A percentile compares a stretch with the other conserved stretches of the same genome.
Evolutionary conservation across 1,140 invertebrate genomes (phyloP).

Genomic region (Drosophila nasuta): DNA sequence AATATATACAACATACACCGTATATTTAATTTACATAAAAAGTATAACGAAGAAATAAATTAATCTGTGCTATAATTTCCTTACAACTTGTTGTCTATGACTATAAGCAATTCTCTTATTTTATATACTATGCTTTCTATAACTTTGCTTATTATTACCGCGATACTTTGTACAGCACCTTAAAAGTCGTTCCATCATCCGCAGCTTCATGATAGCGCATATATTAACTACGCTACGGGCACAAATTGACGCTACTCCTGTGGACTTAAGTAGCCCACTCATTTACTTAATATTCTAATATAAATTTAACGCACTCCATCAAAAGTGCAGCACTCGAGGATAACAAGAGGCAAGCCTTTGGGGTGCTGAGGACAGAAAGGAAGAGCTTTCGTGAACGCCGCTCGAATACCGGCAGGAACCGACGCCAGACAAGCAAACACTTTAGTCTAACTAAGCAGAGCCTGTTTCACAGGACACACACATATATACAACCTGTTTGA

Average conservation of each 20-base stretch:
- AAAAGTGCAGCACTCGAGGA: conserved; percentile 51
- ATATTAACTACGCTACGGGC: conserved; percentile 26
- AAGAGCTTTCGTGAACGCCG: conserved; percentile 4
- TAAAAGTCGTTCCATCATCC: conserved; percentile 45
- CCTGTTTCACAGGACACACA: conserved; percentile 26
- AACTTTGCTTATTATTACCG: neutral
- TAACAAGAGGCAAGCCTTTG: conserved; percentile 5
- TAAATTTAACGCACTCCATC: conserved; percentile 74
- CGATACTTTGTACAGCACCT: neutral
- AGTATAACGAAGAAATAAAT: too few relatives aligned
- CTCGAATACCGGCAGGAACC: conserved; percentile 39
- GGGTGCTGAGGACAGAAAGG: conserved; percentile 7
- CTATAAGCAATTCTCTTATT: too few relatives aligned
- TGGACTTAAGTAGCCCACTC: conserved; percentile 56
- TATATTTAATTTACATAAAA: too few relatives aligned
- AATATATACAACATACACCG: too few relatives aligned
- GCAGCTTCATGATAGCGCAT: conserved; percentile 29
- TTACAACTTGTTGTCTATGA: too few relatives aligned
- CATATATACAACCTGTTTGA: conserved; percentile 32
- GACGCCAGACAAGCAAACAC: conserved; percentile 57
- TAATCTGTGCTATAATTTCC: too few relatives aligned
- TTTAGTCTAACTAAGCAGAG: conserved; percentile 25
- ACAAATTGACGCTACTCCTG: conserved; percentile 55
- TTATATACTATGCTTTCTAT: too few relatives aligned
- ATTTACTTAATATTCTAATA: conserved; percentile 73